These are phyloP conservation scores for Nyctalus aviator DNA, from an alignment of 2,797 vertebrate species.

Conservation along the genomic window DNA sequence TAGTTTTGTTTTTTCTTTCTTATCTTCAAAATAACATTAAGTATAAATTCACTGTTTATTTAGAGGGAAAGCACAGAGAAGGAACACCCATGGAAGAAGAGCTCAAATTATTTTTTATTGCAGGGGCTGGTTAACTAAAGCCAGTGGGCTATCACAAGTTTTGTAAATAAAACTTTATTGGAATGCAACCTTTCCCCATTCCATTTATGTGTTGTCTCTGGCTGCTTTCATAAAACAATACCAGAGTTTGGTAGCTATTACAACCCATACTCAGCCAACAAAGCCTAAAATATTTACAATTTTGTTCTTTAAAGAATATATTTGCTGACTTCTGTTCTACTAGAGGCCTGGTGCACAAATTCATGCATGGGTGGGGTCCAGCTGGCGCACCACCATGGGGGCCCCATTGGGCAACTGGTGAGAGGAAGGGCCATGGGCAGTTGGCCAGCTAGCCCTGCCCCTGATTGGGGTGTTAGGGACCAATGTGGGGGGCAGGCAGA, in stretches of 20 bases:
- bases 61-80: neutral
- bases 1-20: too few species aligned
- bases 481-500: fast-evolving
- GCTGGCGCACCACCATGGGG: too few species aligned
- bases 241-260: neutral
- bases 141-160: neutral
- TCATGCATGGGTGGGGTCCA: too few species aligned
- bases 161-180: neutral
- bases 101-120: neutral
- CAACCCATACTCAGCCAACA: neutral
- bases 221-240: neutral
- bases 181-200: neutral
- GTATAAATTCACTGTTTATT: neutral
- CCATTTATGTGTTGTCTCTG: fast-evolving
- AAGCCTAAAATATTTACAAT: neutral
- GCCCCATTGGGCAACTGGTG: too few species aligned
- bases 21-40: slow-evolving; percentile 12
- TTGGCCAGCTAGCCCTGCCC: too few species aligned
- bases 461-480: too few species aligned
- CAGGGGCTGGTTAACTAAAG: neutral
- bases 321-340: neutral
- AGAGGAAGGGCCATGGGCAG: too few species aligned
- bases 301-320: neutral
- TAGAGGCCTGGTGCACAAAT: too few species aligned
- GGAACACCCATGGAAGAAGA: neutral